Conservation (phyloP, 2,888 invertebrate genomes). For the Hypomecis atomaria region DNA sequence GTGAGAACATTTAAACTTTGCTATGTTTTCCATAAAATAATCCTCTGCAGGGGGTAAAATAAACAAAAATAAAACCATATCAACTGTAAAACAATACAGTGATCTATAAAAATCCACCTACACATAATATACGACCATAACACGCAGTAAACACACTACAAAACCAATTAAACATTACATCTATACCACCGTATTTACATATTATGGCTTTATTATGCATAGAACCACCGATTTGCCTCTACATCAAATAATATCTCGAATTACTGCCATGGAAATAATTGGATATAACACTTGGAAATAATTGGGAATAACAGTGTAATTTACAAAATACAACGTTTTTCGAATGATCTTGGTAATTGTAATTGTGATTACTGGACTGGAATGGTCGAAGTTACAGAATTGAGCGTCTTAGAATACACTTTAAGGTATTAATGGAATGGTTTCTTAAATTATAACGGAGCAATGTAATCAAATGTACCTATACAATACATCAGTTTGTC, state of each 20-base stretch:
- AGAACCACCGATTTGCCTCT: conserved; percentile 23
- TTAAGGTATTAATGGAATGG: too few species aligned
- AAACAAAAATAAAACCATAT: neutral
- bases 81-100: neutral
- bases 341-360: conserved; percentile 64
- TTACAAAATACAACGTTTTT: conserved; percentile 65
- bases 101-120: neutral
- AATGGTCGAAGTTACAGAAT: conserved; percentile 7
- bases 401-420: neutral
- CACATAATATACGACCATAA: conserved; percentile 7
- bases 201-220: conserved; percentile 32
- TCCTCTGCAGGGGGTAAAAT: too few species aligned
- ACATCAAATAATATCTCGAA: conserved; percentile 31
- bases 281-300: conserved; percentile 51
- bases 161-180: conserved; percentile 27
- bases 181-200: conserved; percentile 22
- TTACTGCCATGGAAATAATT: conserved; percentile 26
- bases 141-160: conserved; percentile 15
- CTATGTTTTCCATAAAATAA: too few species aligned
- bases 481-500: too few species aligned
- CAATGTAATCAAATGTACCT: too few species aligned
- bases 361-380: conserved; percentile 52
- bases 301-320: conserved; percentile 62
- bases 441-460: too few species aligned
- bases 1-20: too few species aligned